Evolutionary conservation across 2,113 vertebrate species (phyloP).

Genomic region (Hystrix brachyura): DNA sequence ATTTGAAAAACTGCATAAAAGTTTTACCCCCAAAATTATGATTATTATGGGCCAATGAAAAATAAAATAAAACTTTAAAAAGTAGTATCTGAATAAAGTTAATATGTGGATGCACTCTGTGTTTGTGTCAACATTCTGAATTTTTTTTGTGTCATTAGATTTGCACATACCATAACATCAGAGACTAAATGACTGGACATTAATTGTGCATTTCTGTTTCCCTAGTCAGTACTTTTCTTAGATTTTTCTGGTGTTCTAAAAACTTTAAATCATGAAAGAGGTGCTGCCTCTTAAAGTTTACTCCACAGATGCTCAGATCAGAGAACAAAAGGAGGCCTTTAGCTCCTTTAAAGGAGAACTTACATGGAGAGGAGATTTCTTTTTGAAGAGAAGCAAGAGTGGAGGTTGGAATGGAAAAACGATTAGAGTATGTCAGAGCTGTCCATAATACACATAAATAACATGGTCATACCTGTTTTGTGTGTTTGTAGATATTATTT

Average conservation of each 20-base stretch:
- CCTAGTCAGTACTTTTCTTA: constrained; percentile 66
- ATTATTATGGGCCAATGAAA: background rate
- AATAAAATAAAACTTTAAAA: too few species aligned
- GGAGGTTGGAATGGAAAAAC: background rate
- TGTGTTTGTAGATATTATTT: background rate
- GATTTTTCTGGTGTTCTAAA: background rate
- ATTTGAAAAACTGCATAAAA: constrained; percentile 4
- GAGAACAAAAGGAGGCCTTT: background rate
- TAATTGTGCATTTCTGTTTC: constrained; percentile 51
- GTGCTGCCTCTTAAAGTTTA: constrained; percentile 59
- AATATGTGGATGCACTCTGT: constrained; percentile 4
- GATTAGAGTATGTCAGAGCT: background rate
- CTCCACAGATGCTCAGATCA: background rate
- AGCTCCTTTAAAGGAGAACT: background rate
- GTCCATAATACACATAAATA: background rate
- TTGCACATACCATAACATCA: background rate
- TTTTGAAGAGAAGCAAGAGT: background rate
- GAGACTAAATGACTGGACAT: constrained; percentile 40
- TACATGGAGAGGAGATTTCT: background rate
- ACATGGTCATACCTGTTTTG: background rate
- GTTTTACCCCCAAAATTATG: too few species aligned
- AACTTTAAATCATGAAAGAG: constrained; percentile 76
- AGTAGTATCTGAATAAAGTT: background rate
- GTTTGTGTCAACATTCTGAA: constrained; percentile 67
- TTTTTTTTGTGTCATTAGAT: background rate